Evolutionary conservation across 2,888 invertebrate species (phyloP).

Genomic region (Apomyelois bistriatella): DNA sequence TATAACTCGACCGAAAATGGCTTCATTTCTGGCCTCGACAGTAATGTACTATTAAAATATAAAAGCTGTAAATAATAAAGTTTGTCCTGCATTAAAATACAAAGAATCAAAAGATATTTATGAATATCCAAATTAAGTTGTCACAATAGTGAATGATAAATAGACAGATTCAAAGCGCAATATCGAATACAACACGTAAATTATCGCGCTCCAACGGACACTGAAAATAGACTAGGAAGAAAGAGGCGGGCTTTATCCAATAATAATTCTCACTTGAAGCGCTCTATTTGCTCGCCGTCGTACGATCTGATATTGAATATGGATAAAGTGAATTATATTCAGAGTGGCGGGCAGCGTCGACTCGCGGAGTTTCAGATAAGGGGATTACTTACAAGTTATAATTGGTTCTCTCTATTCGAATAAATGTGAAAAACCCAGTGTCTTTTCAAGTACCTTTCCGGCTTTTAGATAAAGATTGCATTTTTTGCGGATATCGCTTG

Average conservation of each 20-base stretch:
- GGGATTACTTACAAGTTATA: constrained; percentile 77
- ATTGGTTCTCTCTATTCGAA: constrained; percentile 71
- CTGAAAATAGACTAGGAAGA: constrained; percentile 67
- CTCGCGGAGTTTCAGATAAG: constrained; percentile 65
- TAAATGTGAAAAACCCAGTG: constrained; percentile 60
- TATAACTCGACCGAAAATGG: too few species aligned
- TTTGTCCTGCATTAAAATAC: too few species aligned
- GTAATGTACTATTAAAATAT: too few species aligned
- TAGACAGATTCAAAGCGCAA: constrained; percentile 42
- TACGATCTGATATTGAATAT: constrained; percentile 78
- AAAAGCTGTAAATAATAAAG: too few species aligned
- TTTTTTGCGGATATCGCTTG: constrained; percentile 28
- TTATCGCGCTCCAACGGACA: constrained; percentile 59
- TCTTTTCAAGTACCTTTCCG: constrained; percentile 50
- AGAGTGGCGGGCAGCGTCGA: constrained; percentile 64
- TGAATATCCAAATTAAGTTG: not conserved
- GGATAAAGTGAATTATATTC: constrained; percentile 77
- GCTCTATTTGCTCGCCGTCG: constrained; percentile 74
- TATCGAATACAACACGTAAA: constrained; percentile 65
- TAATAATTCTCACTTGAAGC: constrained; percentile 77
- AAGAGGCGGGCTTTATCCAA: constrained; percentile 71
- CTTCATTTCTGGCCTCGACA: too few species aligned
- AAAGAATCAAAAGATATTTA: too few species aligned
- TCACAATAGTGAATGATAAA: constrained; percentile 32
- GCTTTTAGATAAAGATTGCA: constrained; percentile 45